A percentile compares a stretch with the other conserved stretches of the same genome.
These are phyloP conservation scores for Tetragnatha versicolor DNA, from an alignment of 1,140 invertebrate species.

Conservation along the genomic window DNA sequence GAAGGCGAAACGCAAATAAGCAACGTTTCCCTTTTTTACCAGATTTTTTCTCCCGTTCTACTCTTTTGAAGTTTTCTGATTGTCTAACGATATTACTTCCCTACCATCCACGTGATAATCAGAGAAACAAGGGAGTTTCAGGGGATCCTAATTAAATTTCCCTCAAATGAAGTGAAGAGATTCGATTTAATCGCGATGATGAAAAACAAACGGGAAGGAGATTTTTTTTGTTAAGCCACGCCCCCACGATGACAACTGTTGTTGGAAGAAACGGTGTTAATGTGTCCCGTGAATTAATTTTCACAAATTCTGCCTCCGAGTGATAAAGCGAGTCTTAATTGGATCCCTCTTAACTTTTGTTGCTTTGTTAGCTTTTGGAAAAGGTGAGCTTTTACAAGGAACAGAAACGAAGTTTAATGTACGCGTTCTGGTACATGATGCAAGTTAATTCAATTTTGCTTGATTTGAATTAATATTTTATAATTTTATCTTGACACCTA, in stretches of 20 bases:
- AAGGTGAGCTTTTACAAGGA: too few species aligned
- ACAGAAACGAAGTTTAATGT: too few species aligned
- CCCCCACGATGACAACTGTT: not conserved
- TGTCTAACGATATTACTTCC: constrained; percentile 1
- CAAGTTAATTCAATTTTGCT: too few species aligned
- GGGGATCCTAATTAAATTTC: constrained; percentile 16
- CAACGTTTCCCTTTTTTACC: not conserved
- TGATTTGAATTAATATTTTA: too few species aligned
- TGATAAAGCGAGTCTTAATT: too few species aligned
- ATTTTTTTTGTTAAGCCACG: not conserved
- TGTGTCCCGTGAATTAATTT: too few species aligned
- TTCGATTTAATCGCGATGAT: not conserved
- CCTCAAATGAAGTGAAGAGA: not conserved
- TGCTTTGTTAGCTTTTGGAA: too few species aligned
- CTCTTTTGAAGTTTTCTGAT: not conserved
- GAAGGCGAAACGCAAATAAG: not conserved
- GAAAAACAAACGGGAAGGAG: not conserved
- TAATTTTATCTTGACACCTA: too few species aligned
- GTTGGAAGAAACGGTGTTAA: too few species aligned
- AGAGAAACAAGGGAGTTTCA: not conserved
- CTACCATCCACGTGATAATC: not conserved
- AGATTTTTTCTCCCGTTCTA: not conserved
- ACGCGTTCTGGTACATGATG: too few species aligned
- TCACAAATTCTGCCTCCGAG: too few species aligned
- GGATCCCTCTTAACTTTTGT: too few species aligned